Base-by-base conservation (phyloP, 1,140 invertebrate species). In the Parapsyche elsis region DNA sequence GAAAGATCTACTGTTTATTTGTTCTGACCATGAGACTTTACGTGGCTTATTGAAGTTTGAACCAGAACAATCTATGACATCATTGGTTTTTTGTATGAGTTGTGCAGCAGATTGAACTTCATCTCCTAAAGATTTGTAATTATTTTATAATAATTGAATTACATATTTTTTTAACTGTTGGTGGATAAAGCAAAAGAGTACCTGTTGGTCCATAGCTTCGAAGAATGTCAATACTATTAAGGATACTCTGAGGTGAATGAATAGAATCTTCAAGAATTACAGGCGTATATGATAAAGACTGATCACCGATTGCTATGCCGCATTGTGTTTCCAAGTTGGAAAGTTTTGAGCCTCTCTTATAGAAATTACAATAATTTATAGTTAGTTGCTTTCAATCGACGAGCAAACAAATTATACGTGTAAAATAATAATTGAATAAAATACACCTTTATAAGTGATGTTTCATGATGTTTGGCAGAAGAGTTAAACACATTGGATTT, bases 151-250 rank as follows among this genome's bases (percentile, higher is more conserved):
- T 14, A 14, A 12, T 14, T 12, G 49, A 2, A 53, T 5, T 16
- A 73, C 38, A 38, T 71, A 21, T 10, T 71, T 24, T 24, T 74
- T 9, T 74, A 44, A 74, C n/a, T n/a, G n/a, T n/a, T n/a, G n/a
- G n/a, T 16, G 10, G 38, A 77, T 67, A 44, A 16, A 53, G 9
- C 44, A 44, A 64, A 9, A 53, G 9, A 19, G 23, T 81, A 83
- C 87, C 95, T 45, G 94, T 95, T 79, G 94, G 96, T 44, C 95
- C 95, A 86, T 97, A 97, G 85, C 94, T 96, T 59, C 95, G 88
- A 57, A 96, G 88, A n/a, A 94, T 95, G 87, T 97, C 95, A 85
- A 97, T 90, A 87, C 96, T 96, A 89, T 96, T 96, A 4, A 83
- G 74, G 12, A 81, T 91, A 71, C 92, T 92, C 44, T 91, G 90